A percentile compares a stretch with the other conserved stretches of the same genome.
These are phyloP conservation scores for Cheilosia pagana DNA, from an alignment of 2,888 invertebrate genomes.

Conservation along the genomic window DNA sequence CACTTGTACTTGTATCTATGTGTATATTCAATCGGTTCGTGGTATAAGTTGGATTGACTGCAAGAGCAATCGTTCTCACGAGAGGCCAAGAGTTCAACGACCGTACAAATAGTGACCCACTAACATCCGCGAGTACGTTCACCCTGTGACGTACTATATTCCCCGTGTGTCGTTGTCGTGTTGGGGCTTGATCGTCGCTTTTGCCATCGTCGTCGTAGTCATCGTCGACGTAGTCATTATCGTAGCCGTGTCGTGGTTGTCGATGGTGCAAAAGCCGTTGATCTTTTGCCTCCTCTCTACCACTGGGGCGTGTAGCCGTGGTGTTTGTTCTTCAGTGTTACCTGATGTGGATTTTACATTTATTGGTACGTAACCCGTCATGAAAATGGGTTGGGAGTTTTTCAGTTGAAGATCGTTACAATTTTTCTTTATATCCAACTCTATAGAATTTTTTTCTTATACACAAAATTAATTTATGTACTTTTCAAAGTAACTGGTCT, in stretches of 20 bases:
- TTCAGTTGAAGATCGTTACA: neutral
- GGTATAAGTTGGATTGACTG: conserved; percentile 37
- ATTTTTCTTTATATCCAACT: neutral
- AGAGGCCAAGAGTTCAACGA: conserved; percentile 83
- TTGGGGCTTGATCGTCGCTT: conserved; percentile 61
- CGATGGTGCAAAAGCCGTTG: conserved; percentile 77
- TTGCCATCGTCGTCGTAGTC: conserved; percentile 52
- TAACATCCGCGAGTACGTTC: conserved; percentile 84
- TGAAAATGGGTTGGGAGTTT: neutral
- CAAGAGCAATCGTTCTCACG: conserved; percentile 77
- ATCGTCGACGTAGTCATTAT: conserved; percentile 30
- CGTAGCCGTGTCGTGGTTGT: conserved; percentile 61
- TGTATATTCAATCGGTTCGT: neutral
- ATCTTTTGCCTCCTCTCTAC: conserved; percentile 75
- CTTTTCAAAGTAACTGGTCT: no score
- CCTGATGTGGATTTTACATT: conserved; percentile 3
- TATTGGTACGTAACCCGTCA: neutral
- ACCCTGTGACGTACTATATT: conserved; percentile 84
- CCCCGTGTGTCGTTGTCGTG: conserved; percentile 58
- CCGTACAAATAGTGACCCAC: conserved; percentile 84
- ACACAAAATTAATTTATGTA: no score
- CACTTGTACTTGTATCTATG: conserved; percentile 12
- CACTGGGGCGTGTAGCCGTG: conserved; percentile 51
- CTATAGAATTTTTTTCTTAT: neutral
- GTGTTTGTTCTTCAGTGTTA: conserved; percentile 40